Evolutionary conservation across 2,888 invertebrate species (phyloP), one percentile per base, ranked within the genome.

Genomic region (Oligia fasciuncula): DNA sequence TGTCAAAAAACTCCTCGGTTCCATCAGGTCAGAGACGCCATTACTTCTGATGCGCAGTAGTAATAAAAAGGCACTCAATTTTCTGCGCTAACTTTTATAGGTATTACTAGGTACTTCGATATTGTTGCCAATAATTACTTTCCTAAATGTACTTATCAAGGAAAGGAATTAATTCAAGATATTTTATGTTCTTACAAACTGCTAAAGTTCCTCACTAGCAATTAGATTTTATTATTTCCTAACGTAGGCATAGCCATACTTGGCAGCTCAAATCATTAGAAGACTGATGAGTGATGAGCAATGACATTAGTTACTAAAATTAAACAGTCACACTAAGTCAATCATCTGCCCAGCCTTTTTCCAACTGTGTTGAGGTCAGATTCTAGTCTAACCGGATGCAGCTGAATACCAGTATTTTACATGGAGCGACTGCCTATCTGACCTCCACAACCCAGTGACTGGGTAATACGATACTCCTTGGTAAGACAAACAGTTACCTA

Each of bases 11-110:
- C 4, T 29, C 19, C 13, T 46, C 35, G 5, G 43, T 14, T 13
- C 8, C 17, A 17, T 19, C 19, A 40, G 46, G 49, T 57, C 40
- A 35, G 65, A 49, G 76, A n/a, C 40, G 23, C 46, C 14, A 43
- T 72, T 43, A 57, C 19, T 49, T 49, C 43, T 77, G n/a, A 35
- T 57, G 46, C 1, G 19, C 17, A n/a, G 40, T 46, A 19, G 23
- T 67, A 43, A 77, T 67, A 43, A 77, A 77, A 49, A 29, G 17
- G 49, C 23, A 51, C 8, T 71, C 67, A 23, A 75, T 70, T 76
- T 54, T 49, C 46, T 54, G 23, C 11, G n/a, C 0, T 60, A 71
- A 71, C 29, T 17, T 14, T 66, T 13, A 46, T 62, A 51, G 46
- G 11, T 49, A 49, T 62, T 57, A 11, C 49, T 40, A 23, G 54